These are phyloP conservation scores for Lathamus discolor DNA, from an alignment of 2,113 vertebrate species.

Conservation along the genomic window DNA sequence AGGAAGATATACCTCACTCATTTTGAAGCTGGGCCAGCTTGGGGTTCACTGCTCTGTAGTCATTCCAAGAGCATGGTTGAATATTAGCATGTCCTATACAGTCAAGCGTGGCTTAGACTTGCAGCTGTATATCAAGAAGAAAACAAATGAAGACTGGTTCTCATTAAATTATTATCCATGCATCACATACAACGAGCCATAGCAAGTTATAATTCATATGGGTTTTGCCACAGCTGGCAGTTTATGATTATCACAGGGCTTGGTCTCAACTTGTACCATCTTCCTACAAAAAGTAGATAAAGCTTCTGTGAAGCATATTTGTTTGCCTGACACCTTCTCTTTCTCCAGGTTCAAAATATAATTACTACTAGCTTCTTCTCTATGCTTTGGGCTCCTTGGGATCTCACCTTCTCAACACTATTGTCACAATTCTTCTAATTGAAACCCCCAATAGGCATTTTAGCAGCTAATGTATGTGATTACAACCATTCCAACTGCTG, in stretches of 20 bases:
- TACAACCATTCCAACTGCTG: background rate
- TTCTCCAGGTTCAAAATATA: conserved; percentile 1
- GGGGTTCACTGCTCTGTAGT: background rate
- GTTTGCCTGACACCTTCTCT: background rate
- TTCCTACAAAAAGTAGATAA: background rate
- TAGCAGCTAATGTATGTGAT: background rate
- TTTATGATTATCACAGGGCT: background rate
- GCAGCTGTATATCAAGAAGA: background rate
- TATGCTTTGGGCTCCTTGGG: background rate
- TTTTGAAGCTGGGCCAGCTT: background rate
- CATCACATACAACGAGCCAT: background rate
- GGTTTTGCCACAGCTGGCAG: background rate
- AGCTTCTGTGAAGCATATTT: background rate
- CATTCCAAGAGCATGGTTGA: background rate
- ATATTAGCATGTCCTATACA: background rate
- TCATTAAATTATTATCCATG: conserved; percentile 12
- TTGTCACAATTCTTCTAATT: background rate
- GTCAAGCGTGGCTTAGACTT: background rate
- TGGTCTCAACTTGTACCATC: background rate
- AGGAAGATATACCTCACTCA: background rate
- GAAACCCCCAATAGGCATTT: background rate
- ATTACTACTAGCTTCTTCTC: background rate
- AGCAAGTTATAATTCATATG: background rate
- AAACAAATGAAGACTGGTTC: background rate
- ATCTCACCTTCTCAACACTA: background rate